Base-by-base conservation (phyloP, 2,888 invertebrate species). In the Minunthozetes semirufus region DNA sequence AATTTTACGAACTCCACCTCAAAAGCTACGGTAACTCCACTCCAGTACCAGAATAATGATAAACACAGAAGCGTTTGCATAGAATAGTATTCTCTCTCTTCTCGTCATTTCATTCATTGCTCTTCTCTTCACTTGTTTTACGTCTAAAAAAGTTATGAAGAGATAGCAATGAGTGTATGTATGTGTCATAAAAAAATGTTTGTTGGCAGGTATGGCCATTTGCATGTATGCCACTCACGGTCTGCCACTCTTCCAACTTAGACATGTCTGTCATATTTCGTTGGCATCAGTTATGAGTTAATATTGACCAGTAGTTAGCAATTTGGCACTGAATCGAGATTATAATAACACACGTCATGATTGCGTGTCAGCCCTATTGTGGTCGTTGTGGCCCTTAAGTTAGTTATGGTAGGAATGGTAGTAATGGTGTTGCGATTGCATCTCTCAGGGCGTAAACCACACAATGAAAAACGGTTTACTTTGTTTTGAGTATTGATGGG, bases 361-460 rank as follows among this genome's bases (percentile, higher is more conserved):
- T 42, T 66, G 66, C 66, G 66, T 66, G 66, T 66, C 66, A 66
- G 42, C 38, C 15, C 42, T 66, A 66, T 66, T 66, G 38, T 66
- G 66, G 42, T 19, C 42, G 29, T 59, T 59, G 27, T 29, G 59
- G 59, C 59, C 59, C 5, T 42, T 9, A 42, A 9, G 42, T 42
- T 42, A 38, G 29, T 38, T 33, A 66, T 38, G 38, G 29, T 66
- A 66, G 63, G 17, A 66, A 15, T n/a, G 38, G 63, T 66, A 38
- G 61, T 25, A 56, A 56, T 56, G 25, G 25, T 56, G 25, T 19
- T 27, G 19, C 19, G 42, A 38, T 66, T 38, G 66, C 38, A 66
- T 66, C 38, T 66, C 38, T 66, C 17, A 22, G 66, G 66, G 66
- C 66, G 66, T 38, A 66, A 38, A 66, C 66, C 66, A 42, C 19